Percentiles rank a stretch among this genome's conserved stretches.
Evolutionary conservation across 1,140 invertebrate genomes (phyloP).

Genomic region (Drosophila rhopaloa): DNA sequence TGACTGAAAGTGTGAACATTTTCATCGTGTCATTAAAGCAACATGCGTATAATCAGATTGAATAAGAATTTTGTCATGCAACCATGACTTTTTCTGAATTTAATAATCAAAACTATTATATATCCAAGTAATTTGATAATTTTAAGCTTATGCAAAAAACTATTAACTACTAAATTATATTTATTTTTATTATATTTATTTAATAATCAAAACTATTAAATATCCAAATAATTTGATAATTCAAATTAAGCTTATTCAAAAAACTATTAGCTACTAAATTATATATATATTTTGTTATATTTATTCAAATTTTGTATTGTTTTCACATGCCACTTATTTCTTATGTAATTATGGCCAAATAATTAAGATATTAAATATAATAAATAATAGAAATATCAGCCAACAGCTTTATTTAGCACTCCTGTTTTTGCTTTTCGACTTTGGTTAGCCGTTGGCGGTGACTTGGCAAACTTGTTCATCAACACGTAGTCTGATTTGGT

Average conservation of each 20-base stretch:
- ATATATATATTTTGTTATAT: too few species aligned
- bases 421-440: constrained; percentile 4
- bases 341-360: constrained; percentile 10
- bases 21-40: not conserved
- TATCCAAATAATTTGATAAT: too few species aligned
- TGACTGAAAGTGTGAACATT: not conserved
- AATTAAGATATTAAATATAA: not conserved
- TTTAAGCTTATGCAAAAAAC: too few species aligned
- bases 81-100: not conserved
- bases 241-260: too few species aligned
- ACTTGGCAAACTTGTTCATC: constrained; percentile 36
- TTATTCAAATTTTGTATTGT: too few species aligned
- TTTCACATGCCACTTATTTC: not conserved
- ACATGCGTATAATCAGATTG: not conserved
- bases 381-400: not conserved
- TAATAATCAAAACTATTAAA: too few species aligned
- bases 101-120: too few species aligned
- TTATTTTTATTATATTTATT: too few species aligned
- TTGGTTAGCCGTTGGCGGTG: constrained; percentile 30
- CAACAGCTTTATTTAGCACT: constrained; percentile 25
- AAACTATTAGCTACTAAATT: too few species aligned
- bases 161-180: too few species aligned
- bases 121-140: too few species aligned
- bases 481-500: constrained; percentile 71
- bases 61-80: not conserved